phyloP scores from a whole-genome alignment of 2,797 vertebrate species.

The Pseudopleuronectes americanus region DNA sequence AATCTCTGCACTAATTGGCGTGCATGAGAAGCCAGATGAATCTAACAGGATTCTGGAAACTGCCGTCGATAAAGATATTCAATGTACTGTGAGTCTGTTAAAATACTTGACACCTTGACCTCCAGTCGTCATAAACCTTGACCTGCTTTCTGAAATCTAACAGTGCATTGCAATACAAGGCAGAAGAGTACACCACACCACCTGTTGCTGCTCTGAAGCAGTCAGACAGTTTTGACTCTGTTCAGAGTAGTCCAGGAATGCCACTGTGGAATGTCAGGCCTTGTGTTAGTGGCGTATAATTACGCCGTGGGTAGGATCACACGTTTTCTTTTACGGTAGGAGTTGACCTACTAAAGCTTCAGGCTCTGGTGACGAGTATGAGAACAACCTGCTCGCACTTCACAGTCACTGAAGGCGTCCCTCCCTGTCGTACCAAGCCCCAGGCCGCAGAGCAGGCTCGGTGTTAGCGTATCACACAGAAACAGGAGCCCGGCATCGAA shows the following conservation, averaged over 20 bases:
- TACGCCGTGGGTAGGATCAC: slow-evolving; percentile 36
- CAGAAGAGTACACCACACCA: slow-evolving; percentile 41
- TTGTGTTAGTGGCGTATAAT: slow-evolving; percentile 30
- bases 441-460: slow-evolving; percentile 25
- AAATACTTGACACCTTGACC: slow-evolving; percentile 38
- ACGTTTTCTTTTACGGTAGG: slow-evolving; percentile 41
- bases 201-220: slow-evolving; percentile 55
- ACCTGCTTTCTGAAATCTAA: slow-evolving; percentile 42
- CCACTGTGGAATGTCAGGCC: slow-evolving; percentile 48
- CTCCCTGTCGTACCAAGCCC: slow-evolving; percentile 22
- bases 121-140: slow-evolving; percentile 37
- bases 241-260: slow-evolving; percentile 50
- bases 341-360: slow-evolving; percentile 43
- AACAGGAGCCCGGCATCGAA: slow-evolving; percentile 44
- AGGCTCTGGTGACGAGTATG: slow-evolving; percentile 41
- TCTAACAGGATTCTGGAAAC: slow-evolving; percentile 48
- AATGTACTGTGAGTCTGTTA: slow-evolving; percentile 21
- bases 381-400: slow-evolving; percentile 61
- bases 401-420: slow-evolving; percentile 40
- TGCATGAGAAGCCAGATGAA: slow-evolving; percentile 41
- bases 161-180: slow-evolving; percentile 40
- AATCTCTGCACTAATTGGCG: slow-evolving; percentile 45
- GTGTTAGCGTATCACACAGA: slow-evolving; percentile 54
- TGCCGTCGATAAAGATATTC: slow-evolving; percentile 34
- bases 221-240: slow-evolving; percentile 31